Evolutionary conservation across 2,888 invertebrate species (phyloP).

Genomic region (Adineta ricciae): DNA sequence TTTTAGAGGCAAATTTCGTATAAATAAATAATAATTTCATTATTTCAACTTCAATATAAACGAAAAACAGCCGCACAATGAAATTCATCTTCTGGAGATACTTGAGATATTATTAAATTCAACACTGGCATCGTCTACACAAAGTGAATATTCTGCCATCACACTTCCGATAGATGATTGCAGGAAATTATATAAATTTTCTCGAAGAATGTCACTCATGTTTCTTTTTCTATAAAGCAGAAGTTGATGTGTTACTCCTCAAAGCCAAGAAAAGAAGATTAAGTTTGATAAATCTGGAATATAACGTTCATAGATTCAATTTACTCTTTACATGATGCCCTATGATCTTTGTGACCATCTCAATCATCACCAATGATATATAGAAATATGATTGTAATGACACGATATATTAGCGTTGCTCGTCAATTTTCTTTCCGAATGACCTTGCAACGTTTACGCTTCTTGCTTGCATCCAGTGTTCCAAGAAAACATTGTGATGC

Average conservation of each 20-base stretch:
- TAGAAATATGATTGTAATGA: neutral
- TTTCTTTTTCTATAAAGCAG: neutral
- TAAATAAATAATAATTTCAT: no score
- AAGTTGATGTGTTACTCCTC: neutral
- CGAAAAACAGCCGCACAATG: neutral
- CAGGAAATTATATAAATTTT: neutral
- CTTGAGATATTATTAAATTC: neutral
- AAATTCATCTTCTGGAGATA: neutral
- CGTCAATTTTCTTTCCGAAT: neutral
- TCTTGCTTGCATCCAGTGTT: neutral
- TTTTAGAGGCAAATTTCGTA: no score
- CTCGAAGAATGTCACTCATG: neutral
- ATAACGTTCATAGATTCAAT: neutral
- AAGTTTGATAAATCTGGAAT: neutral
- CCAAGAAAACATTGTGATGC: neutral
- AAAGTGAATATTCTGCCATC: neutral
- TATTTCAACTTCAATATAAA: no score
- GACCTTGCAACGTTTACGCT: neutral
- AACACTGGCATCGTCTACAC: neutral
- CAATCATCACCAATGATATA: neutral
- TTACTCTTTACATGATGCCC: neutral
- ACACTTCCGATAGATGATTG: neutral
- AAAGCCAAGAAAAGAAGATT: neutral
- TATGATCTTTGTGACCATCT: neutral
- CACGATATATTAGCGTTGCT: neutral